Evolutionary conservation across 2,888 invertebrate species (phyloP), one percentile per base, ranked within the genome.

Genomic region (Gymnocheta viridis): DNA sequence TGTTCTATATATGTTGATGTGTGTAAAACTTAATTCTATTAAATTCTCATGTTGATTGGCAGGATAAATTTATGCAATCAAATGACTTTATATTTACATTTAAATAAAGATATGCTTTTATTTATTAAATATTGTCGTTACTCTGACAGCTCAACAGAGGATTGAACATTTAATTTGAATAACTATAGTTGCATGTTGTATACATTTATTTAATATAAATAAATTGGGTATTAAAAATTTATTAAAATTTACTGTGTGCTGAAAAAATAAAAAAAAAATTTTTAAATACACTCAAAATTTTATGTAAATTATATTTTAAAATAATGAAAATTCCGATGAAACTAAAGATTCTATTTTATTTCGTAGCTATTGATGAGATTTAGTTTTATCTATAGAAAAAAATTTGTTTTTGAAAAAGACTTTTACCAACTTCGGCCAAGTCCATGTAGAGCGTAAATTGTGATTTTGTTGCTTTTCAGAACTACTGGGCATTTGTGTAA

Each of bases 1-100:
- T 9, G 10, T 32, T 17, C 10, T 10, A 19, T 38, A 32, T 7
- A 14, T 58, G 67, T 27, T 4, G 51, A 17, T 80, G 22, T 60
- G 12, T 60, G 17, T 70, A 29, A 64, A 22, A 74, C 14, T 49
- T 70, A 76, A 82, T 76, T 69, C 69, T 54, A 73, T 82, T 66
- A 67, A 82, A 72, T 67, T 60, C 67, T 54, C 51, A 32, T 67
- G 49, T 41, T 82, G 77, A 82, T 72, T 82, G 82, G 54, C 51
- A 66, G 66, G 72, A 78, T 82, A 72, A 56, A 47, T 64, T 60
- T 35, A 24, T 19, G 22, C 19, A 49, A 49, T 49, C 49, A 10
- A 14, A 24, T 9, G 4, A 14, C 3, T 51, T 7, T 27, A 2
- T 51, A 51, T 24, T 12, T 24, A 27, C 12, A 51, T 14, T 47